Conservation (phyloP, 2,113 vertebrate genomes). For the Setophaga coronata region DNA sequence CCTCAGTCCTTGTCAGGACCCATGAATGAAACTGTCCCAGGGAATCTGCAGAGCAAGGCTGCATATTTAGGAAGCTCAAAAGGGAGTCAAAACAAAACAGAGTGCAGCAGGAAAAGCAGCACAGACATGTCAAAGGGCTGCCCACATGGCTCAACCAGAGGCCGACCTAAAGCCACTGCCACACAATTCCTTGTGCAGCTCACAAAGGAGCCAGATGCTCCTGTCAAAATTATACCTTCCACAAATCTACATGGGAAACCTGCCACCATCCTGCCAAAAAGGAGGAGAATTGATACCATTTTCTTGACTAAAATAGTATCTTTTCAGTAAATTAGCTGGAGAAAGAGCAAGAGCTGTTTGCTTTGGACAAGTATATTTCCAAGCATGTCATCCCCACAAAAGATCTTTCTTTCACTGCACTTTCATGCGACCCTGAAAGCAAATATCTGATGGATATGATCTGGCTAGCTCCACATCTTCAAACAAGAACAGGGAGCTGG, state of each 20-base stretch:
- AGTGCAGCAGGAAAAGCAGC: conserved; percentile 37
- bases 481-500: conserved; percentile 36
- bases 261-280: conserved; percentile 37
- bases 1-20: conserved; percentile 21
- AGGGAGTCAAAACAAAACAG: conserved; percentile 54
- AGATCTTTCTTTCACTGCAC: conserved; percentile 37
- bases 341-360: conserved; percentile 40
- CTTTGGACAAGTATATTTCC: conserved; percentile 51
- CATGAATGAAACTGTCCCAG: conserved; percentile 54
- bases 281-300: conserved; percentile 27
- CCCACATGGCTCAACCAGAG: conserved; percentile 58
- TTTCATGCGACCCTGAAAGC: conserved; percentile 40
- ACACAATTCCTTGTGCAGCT: conserved; percentile 50
- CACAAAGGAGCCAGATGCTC: conserved; percentile 70
- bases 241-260: conserved; percentile 60
- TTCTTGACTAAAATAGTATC: conserved; percentile 53
- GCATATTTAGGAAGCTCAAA: conserved; percentile 59
- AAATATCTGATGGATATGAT: conserved; percentile 61
- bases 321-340: conserved; percentile 58
- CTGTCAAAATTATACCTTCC: conserved; percentile 57
- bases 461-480: conserved; percentile 49
- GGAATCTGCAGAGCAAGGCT: conserved; percentile 36
- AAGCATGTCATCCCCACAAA: conserved; percentile 44
- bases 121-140: conserved; percentile 46
- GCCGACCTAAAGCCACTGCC: conserved; percentile 43